phyloP scores from a whole-genome alignment of 2,797 vertebrate species.

The Enteromius anoplus region DNA sequence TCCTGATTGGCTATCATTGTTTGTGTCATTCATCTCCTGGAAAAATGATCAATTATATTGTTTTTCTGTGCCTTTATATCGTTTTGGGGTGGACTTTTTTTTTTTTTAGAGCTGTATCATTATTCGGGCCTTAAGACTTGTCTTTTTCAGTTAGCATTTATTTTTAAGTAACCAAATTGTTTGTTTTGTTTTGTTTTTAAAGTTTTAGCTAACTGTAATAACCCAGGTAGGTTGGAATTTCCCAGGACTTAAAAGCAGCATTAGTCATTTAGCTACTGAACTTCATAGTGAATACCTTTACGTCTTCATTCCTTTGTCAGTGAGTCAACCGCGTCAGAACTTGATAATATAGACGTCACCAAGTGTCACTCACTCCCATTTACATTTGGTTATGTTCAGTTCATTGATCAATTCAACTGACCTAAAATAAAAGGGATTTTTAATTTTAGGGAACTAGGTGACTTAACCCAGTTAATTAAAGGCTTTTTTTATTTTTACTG shows the following conservation, averaged over 20 bases:
- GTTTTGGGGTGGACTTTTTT: too few species aligned
- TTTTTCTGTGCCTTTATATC: too few species aligned
- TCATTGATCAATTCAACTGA: not conserved
- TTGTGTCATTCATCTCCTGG: too few species aligned
- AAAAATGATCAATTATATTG: too few species aligned
- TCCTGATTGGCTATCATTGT: too few species aligned
- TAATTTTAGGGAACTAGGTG: not conserved
- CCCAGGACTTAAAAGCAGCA: not conserved
- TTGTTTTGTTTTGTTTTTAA: not conserved
- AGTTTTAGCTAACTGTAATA: not conserved
- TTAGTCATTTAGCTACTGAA: not conserved
- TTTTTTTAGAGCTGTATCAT: too few species aligned
- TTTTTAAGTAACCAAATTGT: too few species aligned
- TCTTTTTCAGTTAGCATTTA: not conserved
- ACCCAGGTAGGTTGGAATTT: not conserved
- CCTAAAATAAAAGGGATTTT: not conserved
- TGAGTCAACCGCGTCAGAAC: not conserved
- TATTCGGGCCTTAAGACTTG: too few species aligned
- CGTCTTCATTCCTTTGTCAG: not conserved
- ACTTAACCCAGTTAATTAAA: not conserved
- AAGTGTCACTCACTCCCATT: not conserved
- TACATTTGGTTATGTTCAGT: not conserved
- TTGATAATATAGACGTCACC: not conserved
- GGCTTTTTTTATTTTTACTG: not conserved
- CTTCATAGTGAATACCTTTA: slow-evolving; percentile 9